Percentiles rank a stretch among this genome's conserved stretches.
phyloP scores from a whole-genome alignment of 2,113 vertebrate genomes.

The Emberiza fucata region DNA sequence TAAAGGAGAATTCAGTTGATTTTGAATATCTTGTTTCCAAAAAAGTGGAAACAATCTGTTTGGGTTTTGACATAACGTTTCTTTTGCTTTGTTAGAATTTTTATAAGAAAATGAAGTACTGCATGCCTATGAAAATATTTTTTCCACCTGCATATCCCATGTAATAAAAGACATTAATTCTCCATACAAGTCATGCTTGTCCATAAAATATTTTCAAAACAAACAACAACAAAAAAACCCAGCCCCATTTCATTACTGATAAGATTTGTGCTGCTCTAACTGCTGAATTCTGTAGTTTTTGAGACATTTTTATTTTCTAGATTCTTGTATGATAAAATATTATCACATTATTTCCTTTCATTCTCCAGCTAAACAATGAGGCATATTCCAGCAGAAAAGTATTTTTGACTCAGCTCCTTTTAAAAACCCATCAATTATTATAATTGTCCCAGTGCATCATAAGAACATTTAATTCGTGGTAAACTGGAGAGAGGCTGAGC shows the following conservation, averaged over 20 bases:
- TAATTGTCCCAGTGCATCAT: not conserved
- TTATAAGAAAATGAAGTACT: not conserved
- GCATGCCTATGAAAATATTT: not conserved
- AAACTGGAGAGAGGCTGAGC: not conserved
- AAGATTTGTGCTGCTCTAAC: not conserved
- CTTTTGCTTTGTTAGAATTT: not conserved
- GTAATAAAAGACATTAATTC: not conserved
- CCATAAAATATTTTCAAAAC: not conserved
- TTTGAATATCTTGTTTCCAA: not conserved
- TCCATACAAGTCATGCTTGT: not conserved
- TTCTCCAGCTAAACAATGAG: not conserved
- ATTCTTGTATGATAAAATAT: not conserved
- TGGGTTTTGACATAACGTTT: not conserved
- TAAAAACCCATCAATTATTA: not conserved
- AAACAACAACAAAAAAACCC: not conserved
- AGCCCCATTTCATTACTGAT: not conserved
- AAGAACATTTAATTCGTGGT: not conserved
- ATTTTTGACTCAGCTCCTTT: not conserved
- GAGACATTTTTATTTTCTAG: not conserved
- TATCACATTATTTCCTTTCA: not conserved
- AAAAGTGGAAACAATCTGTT: not conserved
- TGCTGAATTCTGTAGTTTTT: not conserved
- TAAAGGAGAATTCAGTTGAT: not conserved
- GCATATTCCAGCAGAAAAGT: not conserved
- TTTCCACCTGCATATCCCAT: not conserved